Conservation (phyloP, 2,888 invertebrate genomes). For the Mythimna lalbum region DNA sequence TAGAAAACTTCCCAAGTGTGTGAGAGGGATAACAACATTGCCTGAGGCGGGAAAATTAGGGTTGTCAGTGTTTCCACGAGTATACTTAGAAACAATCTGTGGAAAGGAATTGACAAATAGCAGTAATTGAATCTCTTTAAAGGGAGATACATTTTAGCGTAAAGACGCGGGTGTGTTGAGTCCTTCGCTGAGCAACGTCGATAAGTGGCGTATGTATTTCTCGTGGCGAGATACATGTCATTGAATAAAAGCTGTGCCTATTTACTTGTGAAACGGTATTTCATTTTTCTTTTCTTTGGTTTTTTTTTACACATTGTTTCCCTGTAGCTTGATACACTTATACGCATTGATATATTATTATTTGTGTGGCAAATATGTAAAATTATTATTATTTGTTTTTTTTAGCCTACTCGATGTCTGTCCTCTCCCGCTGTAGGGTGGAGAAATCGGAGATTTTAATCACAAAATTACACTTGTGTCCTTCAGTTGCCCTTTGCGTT, state of each 20-base stretch:
- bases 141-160: slow-evolving; percentile 46
- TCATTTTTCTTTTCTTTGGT: too few species aligned
- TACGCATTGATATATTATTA: too few species aligned
- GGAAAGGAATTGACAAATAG: slow-evolving; percentile 65
- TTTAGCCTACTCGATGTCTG: too few species aligned
- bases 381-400: too few species aligned
- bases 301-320: background rate
- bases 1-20: slow-evolving; percentile 23
- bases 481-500: too few species aligned
- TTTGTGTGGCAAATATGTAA: too few species aligned
- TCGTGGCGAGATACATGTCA: slow-evolving; percentile 6
- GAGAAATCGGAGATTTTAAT: too few species aligned
- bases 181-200: slow-evolving; percentile 15
- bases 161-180: slow-evolving; percentile 6
- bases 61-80: slow-evolving; percentile 53
- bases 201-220: slow-evolving; percentile 20
- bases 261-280: background rate
- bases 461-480: too few species aligned
- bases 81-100: slow-evolving; percentile 60
- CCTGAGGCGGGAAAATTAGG: slow-evolving; percentile 58
- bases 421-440: too few species aligned
- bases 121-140: slow-evolving; percentile 60
- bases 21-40: slow-evolving; percentile 48
- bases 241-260: slow-evolving; percentile 30
- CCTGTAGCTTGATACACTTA: too few species aligned